Conservation (phyloP, 2,113 vertebrate species). For the Pardalotus punctatus region DNA sequence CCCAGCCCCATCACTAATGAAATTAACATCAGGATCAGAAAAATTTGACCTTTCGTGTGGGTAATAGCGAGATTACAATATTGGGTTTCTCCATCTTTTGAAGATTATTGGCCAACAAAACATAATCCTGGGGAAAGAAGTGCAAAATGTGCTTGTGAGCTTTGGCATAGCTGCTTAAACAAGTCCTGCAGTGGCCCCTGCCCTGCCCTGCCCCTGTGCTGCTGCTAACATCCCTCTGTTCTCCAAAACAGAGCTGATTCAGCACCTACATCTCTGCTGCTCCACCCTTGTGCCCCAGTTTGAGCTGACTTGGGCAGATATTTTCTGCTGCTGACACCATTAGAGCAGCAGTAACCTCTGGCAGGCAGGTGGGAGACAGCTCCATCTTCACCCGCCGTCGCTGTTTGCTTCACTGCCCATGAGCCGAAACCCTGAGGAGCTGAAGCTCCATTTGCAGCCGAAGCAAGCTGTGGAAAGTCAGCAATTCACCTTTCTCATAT, state of each 20-base stretch:
- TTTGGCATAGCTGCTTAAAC: neutral
- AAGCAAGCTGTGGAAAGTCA: conserved; percentile 3
- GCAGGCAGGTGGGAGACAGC: conserved; percentile 48
- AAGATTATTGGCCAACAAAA: neutral
- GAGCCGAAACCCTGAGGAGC: conserved; percentile 12
- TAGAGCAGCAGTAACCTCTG: conserved; percentile 34
- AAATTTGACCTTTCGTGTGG: neutral
- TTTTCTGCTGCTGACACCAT: neutral
- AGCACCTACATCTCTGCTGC: neutral
- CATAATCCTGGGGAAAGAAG: neutral
- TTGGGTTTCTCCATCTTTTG: neutral
- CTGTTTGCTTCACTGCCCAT: conserved; percentile 33
- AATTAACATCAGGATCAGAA: neutral
- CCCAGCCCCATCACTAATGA: neutral
- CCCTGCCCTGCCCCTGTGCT: accelerated
- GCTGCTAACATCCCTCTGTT: neutral
- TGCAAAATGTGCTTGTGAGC: neutral
- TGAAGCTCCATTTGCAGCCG: conserved; percentile 40
- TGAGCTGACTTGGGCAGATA: neutral
- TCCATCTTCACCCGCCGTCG: neutral
- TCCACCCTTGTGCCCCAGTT: neutral
- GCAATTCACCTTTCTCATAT: neutral
- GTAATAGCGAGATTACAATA: neutral
- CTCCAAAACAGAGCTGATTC: neutral
- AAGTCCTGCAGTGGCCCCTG: neutral